Evolutionary conservation across 2,797 vertebrate species (phyloP), one percentile per base, ranked within the genome.

Genomic region (Hybognathus amarus): DNA sequence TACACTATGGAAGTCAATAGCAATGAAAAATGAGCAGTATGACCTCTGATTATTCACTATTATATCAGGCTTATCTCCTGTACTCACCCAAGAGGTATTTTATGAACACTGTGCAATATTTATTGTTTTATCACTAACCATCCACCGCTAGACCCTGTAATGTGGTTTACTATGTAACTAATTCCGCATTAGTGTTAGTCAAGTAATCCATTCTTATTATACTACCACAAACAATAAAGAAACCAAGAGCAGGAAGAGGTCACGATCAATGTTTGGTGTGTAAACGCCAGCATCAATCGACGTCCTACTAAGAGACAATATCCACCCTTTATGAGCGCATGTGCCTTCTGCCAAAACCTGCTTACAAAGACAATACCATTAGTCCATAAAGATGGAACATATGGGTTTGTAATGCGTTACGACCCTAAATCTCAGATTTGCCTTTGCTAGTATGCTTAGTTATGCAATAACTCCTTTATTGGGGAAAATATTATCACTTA

Each of bases 81-180:
- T 83, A 81, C 20, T 74, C 27, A 70, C 22, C 61, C 20, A 47
- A 63, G 63, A 27, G 66, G 4, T 59, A 71, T 84, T 88, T 88
- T 85, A 79, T 75, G 47, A 79, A 67, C 74, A 61, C 54, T 71
- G n/a, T 61, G 15, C 68, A 66, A 73, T 83, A 83, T 83, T 75
- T 81, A 79, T 75, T 68, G 67, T 61, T 88, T 78, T 66, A 77
- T 85, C 82, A 83, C 85, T 84, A 70, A 42, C 74, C 77, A 68
- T 71, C 36, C 40, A 73, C 69, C 13, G 45, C 24, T 50, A 68
- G 82, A 87, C 68, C 78, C 63, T 79, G 56, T 79, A 77, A 82
- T 81, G 74, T 36, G 56, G 85, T 87, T 85, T 89, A 88, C 82
- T 80, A 75, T 85, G 85, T 88, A 88, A 84, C 85, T 88, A 89